Evolutionary conservation across 2,113 vertebrate genomes (phyloP).

Genomic region (Sceloporus tristichus): DNA sequence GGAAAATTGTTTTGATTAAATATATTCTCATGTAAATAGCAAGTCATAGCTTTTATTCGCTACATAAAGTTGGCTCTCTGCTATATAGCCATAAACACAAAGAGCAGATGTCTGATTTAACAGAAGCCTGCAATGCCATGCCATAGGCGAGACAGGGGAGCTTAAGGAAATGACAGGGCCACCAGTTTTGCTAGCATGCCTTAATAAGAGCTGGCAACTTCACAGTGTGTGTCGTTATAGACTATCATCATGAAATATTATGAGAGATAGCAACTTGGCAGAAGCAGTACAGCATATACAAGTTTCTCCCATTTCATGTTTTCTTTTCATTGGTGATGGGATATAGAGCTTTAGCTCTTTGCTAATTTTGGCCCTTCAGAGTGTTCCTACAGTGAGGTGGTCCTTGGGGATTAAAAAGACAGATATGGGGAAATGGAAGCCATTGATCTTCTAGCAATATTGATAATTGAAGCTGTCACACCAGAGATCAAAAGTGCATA

Average conservation of each 20-base stretch:
- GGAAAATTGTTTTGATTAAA: neutral
- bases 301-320: constrained; percentile 35
- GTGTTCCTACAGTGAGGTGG: too few species aligned
- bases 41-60: constrained; percentile 7
- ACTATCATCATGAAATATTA: constrained; percentile 66
- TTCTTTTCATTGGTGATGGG: constrained; percentile 22
- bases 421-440: neutral
- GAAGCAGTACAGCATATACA: constrained; percentile 51
- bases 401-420: neutral
- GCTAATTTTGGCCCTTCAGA: neutral
- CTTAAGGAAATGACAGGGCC: constrained; percentile 59
- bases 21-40: constrained; percentile 7
- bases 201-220: constrained; percentile 60
- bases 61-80: neutral
- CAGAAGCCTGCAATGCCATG: constrained; percentile 54
- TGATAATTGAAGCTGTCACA: neutral
- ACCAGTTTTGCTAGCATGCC: constrained; percentile 37
- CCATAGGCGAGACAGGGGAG: constrained; percentile 26
- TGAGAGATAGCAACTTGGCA: constrained; percentile 49
- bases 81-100: constrained; percentile 34
- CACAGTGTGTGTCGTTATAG: constrained; percentile 63
- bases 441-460: too few species aligned
- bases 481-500: neutral
- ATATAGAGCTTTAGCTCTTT: neutral
- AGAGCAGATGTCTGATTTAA: constrained; percentile 63